Conservation (phyloP, 2,113 vertebrate species). For the Eptatretus burgeri region DNA sequence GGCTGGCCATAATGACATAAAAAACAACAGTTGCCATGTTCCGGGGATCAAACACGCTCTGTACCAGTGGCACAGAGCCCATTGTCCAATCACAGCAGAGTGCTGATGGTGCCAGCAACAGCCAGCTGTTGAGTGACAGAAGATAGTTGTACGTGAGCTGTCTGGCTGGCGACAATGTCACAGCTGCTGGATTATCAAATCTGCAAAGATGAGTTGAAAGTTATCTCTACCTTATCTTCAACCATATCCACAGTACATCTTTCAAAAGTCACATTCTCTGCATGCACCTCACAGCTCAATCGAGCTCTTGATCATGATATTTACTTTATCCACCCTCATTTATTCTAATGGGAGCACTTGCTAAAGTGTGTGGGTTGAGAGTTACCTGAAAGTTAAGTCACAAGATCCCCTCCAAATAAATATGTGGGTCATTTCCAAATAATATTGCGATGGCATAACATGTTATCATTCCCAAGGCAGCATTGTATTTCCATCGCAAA, state of each 20-base stretch:
- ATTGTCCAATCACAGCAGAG: conserved; percentile 97
- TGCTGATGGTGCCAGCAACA: conserved; percentile 69
- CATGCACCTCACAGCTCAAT: too few species aligned
- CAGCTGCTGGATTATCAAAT: conserved; percentile 92
- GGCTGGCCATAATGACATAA: conserved; percentile 17
- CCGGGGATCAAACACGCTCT: conserved; percentile 44
- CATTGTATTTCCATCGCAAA: too few species aligned
- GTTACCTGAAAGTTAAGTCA: too few species aligned
- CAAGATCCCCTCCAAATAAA: too few species aligned
- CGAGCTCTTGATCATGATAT: too few species aligned
- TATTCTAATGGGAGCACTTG: too few species aligned
- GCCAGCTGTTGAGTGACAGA: conserved; percentile 79
- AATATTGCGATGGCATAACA: too few species aligned
- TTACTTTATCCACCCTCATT: too few species aligned
- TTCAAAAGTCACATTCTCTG: not conserved
- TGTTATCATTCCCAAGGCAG: too few species aligned
- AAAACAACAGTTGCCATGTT: conserved; percentile 59
- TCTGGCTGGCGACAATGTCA: conserved; percentile 49
- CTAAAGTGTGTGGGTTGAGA: too few species aligned
- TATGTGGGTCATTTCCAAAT: too few species aligned
- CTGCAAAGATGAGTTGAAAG: conserved; percentile 16
- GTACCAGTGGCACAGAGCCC: conserved; percentile 84
- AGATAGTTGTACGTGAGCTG: conserved; percentile 95
- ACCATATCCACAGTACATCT: not conserved
- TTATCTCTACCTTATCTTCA: not conserved